Percentiles rank a stretch among this genome's conserved stretches.
Conservation (phyloP, 2,888 invertebrate species). For the Rhingia rostrata region DNA sequence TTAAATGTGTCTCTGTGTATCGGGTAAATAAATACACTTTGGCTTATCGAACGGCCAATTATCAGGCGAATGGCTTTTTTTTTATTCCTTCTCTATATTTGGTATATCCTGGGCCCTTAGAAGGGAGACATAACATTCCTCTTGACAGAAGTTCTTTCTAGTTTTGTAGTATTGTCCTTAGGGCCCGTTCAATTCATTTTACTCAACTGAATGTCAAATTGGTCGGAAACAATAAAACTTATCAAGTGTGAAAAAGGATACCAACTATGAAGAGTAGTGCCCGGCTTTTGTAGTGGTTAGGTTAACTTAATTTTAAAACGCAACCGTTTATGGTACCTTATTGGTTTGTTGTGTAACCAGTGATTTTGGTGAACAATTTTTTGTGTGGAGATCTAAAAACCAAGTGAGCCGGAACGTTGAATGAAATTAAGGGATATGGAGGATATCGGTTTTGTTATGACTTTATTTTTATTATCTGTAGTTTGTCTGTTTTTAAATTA, state of each 20-base stretch:
- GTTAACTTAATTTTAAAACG: conserved; percentile 63
- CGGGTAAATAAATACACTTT: conserved; percentile 62
- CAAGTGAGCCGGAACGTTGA: conserved; percentile 17
- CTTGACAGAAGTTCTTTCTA: conserved; percentile 18
- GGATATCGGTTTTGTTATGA: too few relatives aligned
- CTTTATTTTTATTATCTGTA: too few relatives aligned
- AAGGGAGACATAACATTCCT: conserved; percentile 9
- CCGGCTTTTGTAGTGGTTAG: conserved; percentile 23
- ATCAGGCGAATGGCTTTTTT: conserved; percentile 36
- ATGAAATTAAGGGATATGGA: background rate
- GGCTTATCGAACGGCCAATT: conserved; percentile 59
- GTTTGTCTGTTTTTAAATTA: too few relatives aligned
- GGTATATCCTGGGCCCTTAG: background rate
- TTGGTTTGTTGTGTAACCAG: conserved; percentile 29
- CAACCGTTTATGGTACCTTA: conserved; percentile 43
- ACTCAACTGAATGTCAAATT: conserved; percentile 67
- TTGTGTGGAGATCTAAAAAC: conserved; percentile 16
- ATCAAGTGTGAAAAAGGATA: conserved; percentile 71
- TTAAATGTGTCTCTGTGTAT: conserved; percentile 46
- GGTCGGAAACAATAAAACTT: conserved; percentile 73
- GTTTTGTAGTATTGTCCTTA: conserved; percentile 21
- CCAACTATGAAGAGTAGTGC: conserved; percentile 4
- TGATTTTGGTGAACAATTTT: conserved; percentile 2
- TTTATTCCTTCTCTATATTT: background rate
- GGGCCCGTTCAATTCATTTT: conserved; percentile 64